These are phyloP conservation scores for Trialeurodes vaporariorum DNA, from an alignment of 1,140 invertebrate genomes.

Conservation along the genomic window DNA sequence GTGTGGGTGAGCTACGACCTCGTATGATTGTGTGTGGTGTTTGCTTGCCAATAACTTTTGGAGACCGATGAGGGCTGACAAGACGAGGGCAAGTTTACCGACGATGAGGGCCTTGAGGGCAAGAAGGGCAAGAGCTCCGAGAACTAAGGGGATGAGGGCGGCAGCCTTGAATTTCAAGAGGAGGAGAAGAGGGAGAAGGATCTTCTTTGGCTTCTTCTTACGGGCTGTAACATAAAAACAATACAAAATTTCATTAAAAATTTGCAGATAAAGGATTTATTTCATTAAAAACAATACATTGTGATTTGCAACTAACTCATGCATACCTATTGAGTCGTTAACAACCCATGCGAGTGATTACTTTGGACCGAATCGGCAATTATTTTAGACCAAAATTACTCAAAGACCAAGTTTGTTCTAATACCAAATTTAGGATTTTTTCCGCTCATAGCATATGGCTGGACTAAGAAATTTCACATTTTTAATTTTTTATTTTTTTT, in stretches of 20 bases:
- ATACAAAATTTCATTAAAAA: not conserved
- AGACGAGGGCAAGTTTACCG: constrained; percentile 63
- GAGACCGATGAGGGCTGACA: constrained; percentile 59
- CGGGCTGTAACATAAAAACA: constrained; percentile 35
- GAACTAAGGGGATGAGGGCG: constrained; percentile 56
- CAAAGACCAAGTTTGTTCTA: no score
- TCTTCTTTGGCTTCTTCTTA: constrained; percentile 47
- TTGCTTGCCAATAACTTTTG: constrained; percentile 65
- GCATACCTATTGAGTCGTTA: no score
- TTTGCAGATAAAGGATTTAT: no score
- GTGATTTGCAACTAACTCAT: no score
- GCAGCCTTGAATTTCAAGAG: constrained; percentile 67
- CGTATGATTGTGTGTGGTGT: constrained; percentile 52
- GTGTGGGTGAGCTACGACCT: constrained; percentile 55
- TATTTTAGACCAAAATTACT: no score
- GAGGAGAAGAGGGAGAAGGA: constrained; percentile 56
- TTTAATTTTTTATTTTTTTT: no score
- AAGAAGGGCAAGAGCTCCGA: constrained; percentile 63
- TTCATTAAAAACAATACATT: no score
- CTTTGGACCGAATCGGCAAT: no score
- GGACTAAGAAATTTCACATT: no score
- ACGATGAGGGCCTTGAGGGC: constrained; percentile 70
- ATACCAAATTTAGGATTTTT: no score
- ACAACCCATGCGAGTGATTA: no score
- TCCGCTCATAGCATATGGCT: no score